Evolutionary conservation across 2,797 vertebrate species (phyloP), one percentile per base, ranked within the genome.

Genomic region (Oryzias dopingdopingensis): DNA sequence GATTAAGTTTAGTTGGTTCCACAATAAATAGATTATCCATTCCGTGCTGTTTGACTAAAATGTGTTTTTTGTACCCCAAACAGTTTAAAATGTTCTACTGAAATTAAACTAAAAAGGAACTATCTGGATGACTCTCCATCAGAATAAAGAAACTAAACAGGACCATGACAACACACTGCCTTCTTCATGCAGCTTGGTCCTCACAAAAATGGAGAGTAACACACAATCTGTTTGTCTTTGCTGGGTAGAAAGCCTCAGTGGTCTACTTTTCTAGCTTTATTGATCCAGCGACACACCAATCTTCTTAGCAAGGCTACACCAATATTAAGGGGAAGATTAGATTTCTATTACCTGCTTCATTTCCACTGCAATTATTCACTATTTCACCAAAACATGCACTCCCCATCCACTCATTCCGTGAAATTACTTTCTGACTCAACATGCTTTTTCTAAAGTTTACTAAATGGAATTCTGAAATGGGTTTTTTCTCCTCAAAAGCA

Each of bases 261-360:
- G 65, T 76, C 54, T 78, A 59, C 69, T 80, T 81, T 74, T 69
- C 72, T 69, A 57, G 53, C 52, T 60, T 56, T 65, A 84, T 82
- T 50, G 77, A 83, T 81, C 56, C 18, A 26, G 64, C 58, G 62
- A 56, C 62, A 64, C 82, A 74, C 64, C 78, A 78, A 79, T 82
- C 72, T 80, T 65, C 56, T 58, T 59, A 64, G 60, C 61, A 18
- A 40, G 32, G 42, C 63, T 43, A 43, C 42, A 63, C 42, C 65
- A 56, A 50, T 58, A 79, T 14, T 50, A 65, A 74, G 57, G 26
- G 49, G 44, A 52, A 51, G 43, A 78, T 82, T 72, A 69, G 26
- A 74, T 78, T 73, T 76, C 60, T 53, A 71, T 78, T 74, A 76
- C 55, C 66, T 60, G 55, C 54, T 50, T 61, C 56, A 70, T 65